Conservation (phyloP, 35 echinoderm and acorn worm species). For the Heliocidaris erythrogramma region DNA sequence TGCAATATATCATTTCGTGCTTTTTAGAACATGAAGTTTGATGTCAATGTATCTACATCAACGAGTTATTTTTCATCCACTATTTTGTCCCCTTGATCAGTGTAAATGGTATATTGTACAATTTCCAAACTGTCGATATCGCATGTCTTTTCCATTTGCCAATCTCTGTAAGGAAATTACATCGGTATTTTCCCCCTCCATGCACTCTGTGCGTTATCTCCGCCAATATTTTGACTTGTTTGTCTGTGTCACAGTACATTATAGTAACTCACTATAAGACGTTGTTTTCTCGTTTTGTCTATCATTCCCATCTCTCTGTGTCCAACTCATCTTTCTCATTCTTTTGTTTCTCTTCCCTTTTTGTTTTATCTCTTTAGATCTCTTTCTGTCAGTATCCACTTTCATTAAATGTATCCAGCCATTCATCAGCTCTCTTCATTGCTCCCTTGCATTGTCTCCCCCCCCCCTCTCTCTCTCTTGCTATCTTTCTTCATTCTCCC, state of each 20-base stretch:
- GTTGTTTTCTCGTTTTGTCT: neutral
- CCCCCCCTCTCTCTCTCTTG: neutral
- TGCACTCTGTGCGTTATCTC: neutral
- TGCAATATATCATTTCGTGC: no score
- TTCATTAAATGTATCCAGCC: no score
- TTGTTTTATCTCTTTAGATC: no score
- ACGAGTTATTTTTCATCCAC: no score
- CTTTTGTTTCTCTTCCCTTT: neutral
- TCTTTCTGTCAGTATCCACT: no score
- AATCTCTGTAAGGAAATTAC: no score
- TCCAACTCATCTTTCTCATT: neutral
- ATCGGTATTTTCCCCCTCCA: neutral
- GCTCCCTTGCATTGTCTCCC: neutral
- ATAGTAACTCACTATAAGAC: no score
- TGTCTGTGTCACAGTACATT: neutral
- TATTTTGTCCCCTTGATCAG: no score
- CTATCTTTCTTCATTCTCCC: no score
- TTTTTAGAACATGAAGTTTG: no score
- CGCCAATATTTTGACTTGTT: neutral
- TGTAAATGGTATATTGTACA: neutral
- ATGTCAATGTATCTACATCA: no score
- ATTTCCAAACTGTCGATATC: neutral
- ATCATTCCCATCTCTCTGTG: neutral
- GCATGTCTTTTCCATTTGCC: neutral
- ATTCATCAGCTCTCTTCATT: no score